phyloP scores from a whole-genome alignment of 2,113 vertebrate genomes.

The Hippocampus barbouri region DNA sequence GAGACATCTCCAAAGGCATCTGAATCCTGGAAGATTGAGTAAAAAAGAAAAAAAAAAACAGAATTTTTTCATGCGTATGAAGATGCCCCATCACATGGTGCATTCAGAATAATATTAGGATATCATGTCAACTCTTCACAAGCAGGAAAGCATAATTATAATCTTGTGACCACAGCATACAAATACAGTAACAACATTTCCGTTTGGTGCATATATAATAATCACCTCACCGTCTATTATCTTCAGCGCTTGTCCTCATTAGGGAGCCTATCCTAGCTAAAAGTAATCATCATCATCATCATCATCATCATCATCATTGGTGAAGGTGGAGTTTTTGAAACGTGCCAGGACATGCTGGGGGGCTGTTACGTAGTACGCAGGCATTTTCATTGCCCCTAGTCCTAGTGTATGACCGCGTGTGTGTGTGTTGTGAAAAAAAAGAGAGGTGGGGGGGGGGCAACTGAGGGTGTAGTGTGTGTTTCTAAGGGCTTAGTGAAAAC shows the following conservation, averaged over 20 bases:
- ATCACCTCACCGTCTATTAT: neutral
- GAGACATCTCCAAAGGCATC: conserved; percentile 37
- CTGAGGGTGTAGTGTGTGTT: conserved; percentile 10
- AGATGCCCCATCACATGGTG: conserved; percentile 53
- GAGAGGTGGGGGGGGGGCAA: too few relatives aligned
- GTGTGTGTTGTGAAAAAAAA: conserved; percentile 23
- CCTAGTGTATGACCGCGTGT: conserved; percentile 30
- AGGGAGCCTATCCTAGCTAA: neutral
- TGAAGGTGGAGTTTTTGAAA: conserved; percentile 50
- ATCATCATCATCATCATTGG: conserved; percentile 33
- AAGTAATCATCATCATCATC: neutral
- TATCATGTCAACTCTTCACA: neutral
- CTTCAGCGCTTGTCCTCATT: neutral
- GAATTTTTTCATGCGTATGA: conserved; percentile 58
- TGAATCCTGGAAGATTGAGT: conserved; percentile 49
- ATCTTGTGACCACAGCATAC: neutral
- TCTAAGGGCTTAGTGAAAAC: conserved; percentile 45
- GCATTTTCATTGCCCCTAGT: conserved; percentile 46
- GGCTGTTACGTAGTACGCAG: conserved; percentile 32
- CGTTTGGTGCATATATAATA: neutral
- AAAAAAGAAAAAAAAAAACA: conserved; percentile 25
- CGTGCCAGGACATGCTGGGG: conserved; percentile 44
- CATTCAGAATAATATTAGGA: neutral
- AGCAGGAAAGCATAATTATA: neutral
- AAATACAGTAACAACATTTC: neutral